These are phyloP conservation scores for Caiman crocodilus DNA, from an alignment of 2,797 vertebrate genomes.

Conservation along the genomic window DNA sequence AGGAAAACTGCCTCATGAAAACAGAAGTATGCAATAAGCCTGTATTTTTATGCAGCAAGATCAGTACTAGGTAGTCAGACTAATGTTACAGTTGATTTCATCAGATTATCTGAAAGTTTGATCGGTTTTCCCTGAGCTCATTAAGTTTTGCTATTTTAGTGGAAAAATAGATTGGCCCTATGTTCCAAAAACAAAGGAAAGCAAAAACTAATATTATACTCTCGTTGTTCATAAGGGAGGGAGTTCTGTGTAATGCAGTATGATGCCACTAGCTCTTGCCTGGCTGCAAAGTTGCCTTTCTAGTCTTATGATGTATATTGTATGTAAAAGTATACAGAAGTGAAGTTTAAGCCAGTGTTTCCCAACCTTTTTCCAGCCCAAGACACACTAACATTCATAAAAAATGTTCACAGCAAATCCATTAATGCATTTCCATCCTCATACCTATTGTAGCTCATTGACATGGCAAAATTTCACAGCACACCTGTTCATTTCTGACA, in stretches of 20 bases:
- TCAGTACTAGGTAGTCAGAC: rapidly evolving
- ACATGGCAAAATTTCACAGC: no score
- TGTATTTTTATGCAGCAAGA: not conserved
- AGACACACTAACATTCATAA: no score
- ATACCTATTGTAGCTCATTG: no score
- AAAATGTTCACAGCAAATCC: no score
- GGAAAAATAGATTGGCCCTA: not conserved
- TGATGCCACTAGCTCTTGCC: not conserved
- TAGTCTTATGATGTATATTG: slow-evolving; percentile 18
- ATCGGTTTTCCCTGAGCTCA: not conserved
- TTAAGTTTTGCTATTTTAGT: not conserved
- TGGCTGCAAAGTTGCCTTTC: not conserved
- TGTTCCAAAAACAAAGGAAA: not conserved
- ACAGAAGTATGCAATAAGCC: not conserved
- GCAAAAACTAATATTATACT: rapidly evolving
- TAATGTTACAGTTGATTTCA: not conserved
- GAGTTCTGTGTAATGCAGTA: not conserved
- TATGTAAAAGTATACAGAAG: slow-evolving; percentile 26
- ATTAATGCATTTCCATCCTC: no score
- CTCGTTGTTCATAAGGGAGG: not conserved
- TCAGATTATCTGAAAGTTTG: not conserved
- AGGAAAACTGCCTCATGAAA: not conserved
- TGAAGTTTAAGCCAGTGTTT: not conserved
- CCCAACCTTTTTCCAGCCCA: no score
- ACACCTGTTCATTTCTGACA: no score